A percentile compares a stretch with the other conserved stretches of the same genome.
These are phyloP conservation scores for Centropyge bicolor DNA, from an alignment of 2,797 vertebrate species.

Conservation along the genomic window DNA sequence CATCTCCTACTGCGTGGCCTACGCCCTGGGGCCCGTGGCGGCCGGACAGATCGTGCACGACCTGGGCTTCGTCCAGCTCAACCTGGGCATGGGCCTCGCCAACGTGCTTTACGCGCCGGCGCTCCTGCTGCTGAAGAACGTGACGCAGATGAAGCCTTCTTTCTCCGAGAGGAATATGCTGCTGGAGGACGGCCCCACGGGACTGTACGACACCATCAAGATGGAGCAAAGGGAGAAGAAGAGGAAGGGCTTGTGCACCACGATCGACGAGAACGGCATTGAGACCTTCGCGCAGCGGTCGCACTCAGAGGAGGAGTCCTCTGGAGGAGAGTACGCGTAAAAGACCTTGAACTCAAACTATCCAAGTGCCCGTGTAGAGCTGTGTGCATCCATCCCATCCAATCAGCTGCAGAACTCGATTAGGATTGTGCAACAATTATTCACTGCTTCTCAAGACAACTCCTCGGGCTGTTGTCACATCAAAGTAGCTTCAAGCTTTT, in stretches of 20 bases:
- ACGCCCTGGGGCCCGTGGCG: slow-evolving; percentile 94
- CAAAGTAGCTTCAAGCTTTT: slow-evolving; percentile 66
- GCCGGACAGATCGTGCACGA: slow-evolving; percentile 96
- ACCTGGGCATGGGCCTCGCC: slow-evolving; percentile 96
- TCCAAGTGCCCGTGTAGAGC: slow-evolving; percentile 75
- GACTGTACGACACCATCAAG: slow-evolving; percentile 95
- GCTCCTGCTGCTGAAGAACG: slow-evolving; percentile 92
- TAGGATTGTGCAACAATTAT: slow-evolving; percentile 82
- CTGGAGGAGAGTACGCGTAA: slow-evolving; percentile 91
- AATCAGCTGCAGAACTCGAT: slow-evolving; percentile 82
- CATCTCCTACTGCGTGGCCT: slow-evolving; percentile 97
- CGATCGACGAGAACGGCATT: slow-evolving; percentile 83
- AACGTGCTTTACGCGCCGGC: slow-evolving; percentile 96
- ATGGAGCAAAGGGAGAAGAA: slow-evolving; percentile 90
- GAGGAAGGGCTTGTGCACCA: slow-evolving; percentile 83
- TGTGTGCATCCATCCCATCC: slow-evolving; percentile 70
- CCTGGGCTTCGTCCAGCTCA: slow-evolving; percentile 94
- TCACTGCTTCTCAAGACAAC: slow-evolving; percentile 49
- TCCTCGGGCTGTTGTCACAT: slow-evolving; percentile 57
- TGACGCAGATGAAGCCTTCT: slow-evolving; percentile 93
- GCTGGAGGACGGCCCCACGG: slow-evolving; percentile 93
- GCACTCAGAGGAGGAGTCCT: slow-evolving; percentile 89
- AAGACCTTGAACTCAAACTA: slow-evolving; percentile 58
- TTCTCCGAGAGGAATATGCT: slow-evolving; percentile 94
- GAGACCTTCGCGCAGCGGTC: slow-evolving; percentile 85